Base-by-base conservation (phyloP, 2,888 invertebrate genomes). In the Nasonovia ribisnigri region DNA sequence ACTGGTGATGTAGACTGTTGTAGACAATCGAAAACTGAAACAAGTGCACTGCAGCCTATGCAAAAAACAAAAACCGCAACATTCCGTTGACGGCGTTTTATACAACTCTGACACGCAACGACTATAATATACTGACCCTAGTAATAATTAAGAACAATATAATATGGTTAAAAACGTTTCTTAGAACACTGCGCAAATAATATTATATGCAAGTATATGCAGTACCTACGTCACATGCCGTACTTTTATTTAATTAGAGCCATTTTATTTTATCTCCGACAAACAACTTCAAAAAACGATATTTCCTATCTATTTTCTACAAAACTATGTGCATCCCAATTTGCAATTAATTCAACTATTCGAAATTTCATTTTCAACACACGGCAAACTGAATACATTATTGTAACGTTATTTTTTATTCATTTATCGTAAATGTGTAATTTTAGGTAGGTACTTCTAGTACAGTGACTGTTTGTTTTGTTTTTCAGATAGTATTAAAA, bases 41-140 rank as follows among this genome's bases (percentile, higher is more conserved):
- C 36, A 77, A 77, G 77, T 77, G 20, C 77, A 36, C 6, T 77
- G 36, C 36, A 77, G 77, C 20, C 36, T 77, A 42, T 42, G 8
- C 8, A 77, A 77, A 77, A 77, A 77, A 77, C 77, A 36, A 36
- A 67, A 36, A 36, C 77, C 8, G 8, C 77, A 77, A 77, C 77
- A 77, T 77, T 77, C 36, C 77, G 36, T 3, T 36, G 88, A 54
- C 13, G 11, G 88, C 8, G 54, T 54, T 88, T 88, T 54, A n/a
- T 42, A 13, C 26, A 54, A 88, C 29, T 42, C 88, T 54, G 88
- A 88, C 88, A 88, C 54, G 88, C 88, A 88, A 88, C 42, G 29
- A 36, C 36, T 46, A 51, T 67, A 48, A 51, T 16, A n/a, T 67
- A 67, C 87, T 51, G 87, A 88, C 88, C 51, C 20, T 20, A 88